Conservation (phyloP, 2,797 vertebrate genomes). For the Leptatherina wallacei region DNA sequence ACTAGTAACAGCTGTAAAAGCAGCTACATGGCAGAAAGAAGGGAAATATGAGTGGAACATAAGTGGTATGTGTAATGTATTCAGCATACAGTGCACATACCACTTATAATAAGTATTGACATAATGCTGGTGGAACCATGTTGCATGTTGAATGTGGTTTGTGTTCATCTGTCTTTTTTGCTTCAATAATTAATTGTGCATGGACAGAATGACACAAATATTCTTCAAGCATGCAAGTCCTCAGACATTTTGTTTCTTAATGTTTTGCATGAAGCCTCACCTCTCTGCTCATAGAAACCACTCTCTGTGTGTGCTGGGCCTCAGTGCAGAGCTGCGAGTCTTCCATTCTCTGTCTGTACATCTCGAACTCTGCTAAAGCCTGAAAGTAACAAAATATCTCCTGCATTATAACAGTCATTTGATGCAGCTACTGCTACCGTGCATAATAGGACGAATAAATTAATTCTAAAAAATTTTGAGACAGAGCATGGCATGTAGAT, state of each 20-base stretch:
- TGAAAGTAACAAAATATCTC: slow-evolving; percentile 58
- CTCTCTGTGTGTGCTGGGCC: slow-evolving; percentile 94
- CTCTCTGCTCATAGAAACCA: slow-evolving; percentile 91
- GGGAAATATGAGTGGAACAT: neutral
- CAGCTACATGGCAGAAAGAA: neutral
- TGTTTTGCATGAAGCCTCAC: slow-evolving; percentile 37
- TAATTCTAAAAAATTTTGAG: neutral
- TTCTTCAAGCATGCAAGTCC: neutral
- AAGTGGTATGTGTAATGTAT: neutral
- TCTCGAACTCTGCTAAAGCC: slow-evolving; percentile 95
- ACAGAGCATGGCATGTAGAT: neutral
- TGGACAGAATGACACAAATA: accelerated
- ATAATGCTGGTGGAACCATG: neutral
- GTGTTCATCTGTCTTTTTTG: neutral
- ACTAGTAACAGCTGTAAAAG: no score
- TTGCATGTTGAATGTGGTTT: neutral
- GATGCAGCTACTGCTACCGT: neutral
- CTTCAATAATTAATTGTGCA: neutral
- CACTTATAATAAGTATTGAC: neutral
- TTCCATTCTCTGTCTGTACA: slow-evolving; percentile 94
- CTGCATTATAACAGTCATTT: neutral
- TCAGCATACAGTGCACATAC: neutral
- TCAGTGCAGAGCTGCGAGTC: slow-evolving; percentile 96
- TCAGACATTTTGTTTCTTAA: neutral
- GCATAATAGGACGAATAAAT: neutral